Base-by-base conservation (phyloP, 2,797 vertebrate genomes). In the Picus viridis region DNA sequence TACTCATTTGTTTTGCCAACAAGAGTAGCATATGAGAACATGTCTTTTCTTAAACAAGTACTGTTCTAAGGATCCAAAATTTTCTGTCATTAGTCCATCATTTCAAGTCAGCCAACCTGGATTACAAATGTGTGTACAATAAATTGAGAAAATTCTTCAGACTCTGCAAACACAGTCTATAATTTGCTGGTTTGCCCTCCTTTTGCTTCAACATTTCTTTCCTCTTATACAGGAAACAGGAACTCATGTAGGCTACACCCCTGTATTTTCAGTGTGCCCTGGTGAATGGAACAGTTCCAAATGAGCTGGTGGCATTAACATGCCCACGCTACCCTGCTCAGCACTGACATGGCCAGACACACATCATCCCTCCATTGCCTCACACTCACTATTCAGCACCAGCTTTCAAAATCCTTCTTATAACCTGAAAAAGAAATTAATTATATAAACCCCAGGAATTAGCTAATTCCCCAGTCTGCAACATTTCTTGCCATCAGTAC, bases 301-400 rank as follows among this genome's bases (percentile, higher is more conserved):
- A 0, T 32, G 74, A 59, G 56, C 26, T 63, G 43, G 41, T 54
- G 30, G 6, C 19, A 23, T 19, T 34, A 86, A 14, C 18, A 9
- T 32, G 47, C 36, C 64, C 12, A 0, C 29, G 63, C 59, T 58
- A 64, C 49, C 61, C 9, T 16, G 39, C 58, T 36, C 63, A 23
- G 15, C 0, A 1, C 47, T 82, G 70, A 14, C 29, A 7, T 0
- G 2, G 16, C 7, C 4, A 4, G 47, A 43, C 27, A 54, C 4
- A 1, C 0, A 1, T 8, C 29, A 26, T 15, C 30, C 36, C 6
- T 72, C 43, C 16, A 2, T 22, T 62, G 43, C 19, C 47, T 11
- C 15, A 41, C 10, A 27, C 20, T 30, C 39, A 10, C 47, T 49
- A 4, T 16, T 82, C 49, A 75, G 23, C 34, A 43, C 2, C 49